phyloP scores from a whole-genome alignment of 1,140 invertebrate genomes.

The Ectropis grisescens region DNA sequence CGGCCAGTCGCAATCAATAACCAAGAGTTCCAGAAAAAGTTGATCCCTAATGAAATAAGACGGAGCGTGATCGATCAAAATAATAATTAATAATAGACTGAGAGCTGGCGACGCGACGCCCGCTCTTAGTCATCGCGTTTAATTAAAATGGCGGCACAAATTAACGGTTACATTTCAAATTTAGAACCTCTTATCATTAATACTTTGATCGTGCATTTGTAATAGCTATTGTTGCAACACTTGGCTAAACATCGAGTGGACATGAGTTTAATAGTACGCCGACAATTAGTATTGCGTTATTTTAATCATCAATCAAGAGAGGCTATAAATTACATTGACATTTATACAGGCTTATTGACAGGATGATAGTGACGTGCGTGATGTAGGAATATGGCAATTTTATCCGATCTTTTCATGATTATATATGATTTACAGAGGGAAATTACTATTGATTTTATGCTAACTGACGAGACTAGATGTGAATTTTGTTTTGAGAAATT shows the following conservation, averaged over 20 bases:
- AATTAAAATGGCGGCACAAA: slow-evolving; percentile 61
- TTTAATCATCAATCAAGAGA: slow-evolving; percentile 40
- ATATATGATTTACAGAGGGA: too few species aligned
- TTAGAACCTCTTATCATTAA: slow-evolving; percentile 40
- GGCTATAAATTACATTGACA: slow-evolving; percentile 7
- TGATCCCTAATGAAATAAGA: slow-evolving; percentile 60
- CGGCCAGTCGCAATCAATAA: slow-evolving; percentile 21
- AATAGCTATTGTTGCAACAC: slow-evolving; percentile 11
- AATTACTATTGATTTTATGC: too few species aligned
- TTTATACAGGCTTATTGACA: slow-evolving; percentile 5
- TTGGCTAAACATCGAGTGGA: too few species aligned
- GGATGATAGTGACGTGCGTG: slow-evolving; percentile 5
- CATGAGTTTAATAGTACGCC: too few species aligned
- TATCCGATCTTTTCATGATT: too few species aligned
- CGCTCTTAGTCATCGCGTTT: slow-evolving; percentile 65
- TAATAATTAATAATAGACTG: slow-evolving; percentile 67
- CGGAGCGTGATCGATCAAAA: slow-evolving; percentile 62
- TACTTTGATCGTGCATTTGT: slow-evolving; percentile 26
- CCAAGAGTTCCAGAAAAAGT: neutral
- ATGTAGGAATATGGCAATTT: slow-evolving; percentile 10
- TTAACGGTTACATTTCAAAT: slow-evolving; percentile 58
- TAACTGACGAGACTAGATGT: too few species aligned
- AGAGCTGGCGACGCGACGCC: slow-evolving; percentile 52
- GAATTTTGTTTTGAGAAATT: too few species aligned
- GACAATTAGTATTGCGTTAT: slow-evolving; percentile 19